These are phyloP conservation scores for Lepidothrix coronata DNA, from an alignment of 2,113 vertebrate species.

Conservation along the genomic window DNA sequence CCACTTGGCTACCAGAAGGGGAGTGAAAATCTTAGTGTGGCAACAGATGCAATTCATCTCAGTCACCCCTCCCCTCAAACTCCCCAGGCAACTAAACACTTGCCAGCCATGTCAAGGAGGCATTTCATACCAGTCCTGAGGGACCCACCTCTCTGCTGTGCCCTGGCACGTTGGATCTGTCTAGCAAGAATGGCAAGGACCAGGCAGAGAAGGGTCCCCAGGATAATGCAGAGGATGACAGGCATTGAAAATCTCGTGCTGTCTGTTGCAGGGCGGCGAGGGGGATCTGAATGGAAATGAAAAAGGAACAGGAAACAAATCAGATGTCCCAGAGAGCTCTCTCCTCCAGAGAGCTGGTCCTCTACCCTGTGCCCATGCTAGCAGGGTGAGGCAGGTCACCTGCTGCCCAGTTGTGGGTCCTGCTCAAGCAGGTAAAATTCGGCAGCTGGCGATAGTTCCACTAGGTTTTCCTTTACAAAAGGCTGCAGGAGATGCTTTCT, in stretches of 20 bases:
- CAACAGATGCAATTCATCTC: neutral
- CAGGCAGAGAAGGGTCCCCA: conserved; percentile 32
- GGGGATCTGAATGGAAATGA: neutral
- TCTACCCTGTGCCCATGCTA: neutral
- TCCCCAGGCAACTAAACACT: neutral
- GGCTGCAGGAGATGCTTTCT: neutral
- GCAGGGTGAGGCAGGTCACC: neutral
- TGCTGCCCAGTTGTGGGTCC: neutral
- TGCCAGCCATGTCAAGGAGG: neutral
- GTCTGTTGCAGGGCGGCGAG: neutral
- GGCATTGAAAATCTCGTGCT: neutral
- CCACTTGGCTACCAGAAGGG: neutral
- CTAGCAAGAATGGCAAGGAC: conserved; percentile 31
- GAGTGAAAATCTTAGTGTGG: neutral
- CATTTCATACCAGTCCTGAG: neutral
- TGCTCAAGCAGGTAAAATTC: neutral
- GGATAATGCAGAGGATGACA: conserved; percentile 41
- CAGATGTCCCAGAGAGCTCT: neutral
- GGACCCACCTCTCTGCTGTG: conserved; percentile 2
- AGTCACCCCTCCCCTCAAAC: neutral
- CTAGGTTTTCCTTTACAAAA: neutral
- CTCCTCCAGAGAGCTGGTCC: neutral
- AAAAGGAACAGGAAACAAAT: neutral
- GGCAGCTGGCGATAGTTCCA: neutral
- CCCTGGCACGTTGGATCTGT: conserved; percentile 1